phyloP scores from a whole-genome alignment of 2,888 invertebrate genomes.

The Scelioninae gen. 1 region DNA sequence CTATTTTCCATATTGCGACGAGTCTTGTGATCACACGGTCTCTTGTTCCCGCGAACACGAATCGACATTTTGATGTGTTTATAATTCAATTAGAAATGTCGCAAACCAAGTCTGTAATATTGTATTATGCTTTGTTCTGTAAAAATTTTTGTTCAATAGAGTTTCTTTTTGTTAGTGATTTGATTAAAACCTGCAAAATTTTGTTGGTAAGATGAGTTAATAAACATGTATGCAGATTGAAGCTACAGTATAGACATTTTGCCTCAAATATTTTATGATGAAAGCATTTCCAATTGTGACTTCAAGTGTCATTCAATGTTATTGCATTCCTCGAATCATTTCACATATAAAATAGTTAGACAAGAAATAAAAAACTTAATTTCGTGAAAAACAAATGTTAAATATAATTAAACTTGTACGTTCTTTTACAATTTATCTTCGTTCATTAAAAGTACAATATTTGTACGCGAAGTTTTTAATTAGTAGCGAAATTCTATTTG shows the following conservation, averaged over 20 bases:
- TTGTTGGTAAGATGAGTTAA: neutral
- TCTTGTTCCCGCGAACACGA: constrained; percentile 16
- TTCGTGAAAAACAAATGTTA: too few relatives aligned
- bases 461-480: neutral
- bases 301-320: too few relatives aligned
- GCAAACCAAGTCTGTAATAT: neutral
- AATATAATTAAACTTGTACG: too few relatives aligned
- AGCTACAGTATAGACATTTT: neutral
- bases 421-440: too few relatives aligned
- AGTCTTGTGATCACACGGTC: constrained; percentile 27
- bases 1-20: constrained; percentile 35
- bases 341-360: too few relatives aligned
- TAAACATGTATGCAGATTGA: neutral
- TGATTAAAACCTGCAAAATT: neutral
- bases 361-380: too few relatives aligned
- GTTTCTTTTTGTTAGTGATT: neutral
- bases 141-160: neutral
- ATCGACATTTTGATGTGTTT: constrained; percentile 34
- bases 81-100: constrained; percentile 30
- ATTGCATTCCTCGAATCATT: too few relatives aligned
- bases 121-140: neutral
- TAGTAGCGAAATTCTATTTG: neutral
- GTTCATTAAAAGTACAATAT: neutral
- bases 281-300: too few relatives aligned
- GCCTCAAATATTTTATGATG: neutral